Evolutionary conservation across 2,113 vertebrate genomes (phyloP).

Genomic region (Peromyscus polionotus): DNA sequence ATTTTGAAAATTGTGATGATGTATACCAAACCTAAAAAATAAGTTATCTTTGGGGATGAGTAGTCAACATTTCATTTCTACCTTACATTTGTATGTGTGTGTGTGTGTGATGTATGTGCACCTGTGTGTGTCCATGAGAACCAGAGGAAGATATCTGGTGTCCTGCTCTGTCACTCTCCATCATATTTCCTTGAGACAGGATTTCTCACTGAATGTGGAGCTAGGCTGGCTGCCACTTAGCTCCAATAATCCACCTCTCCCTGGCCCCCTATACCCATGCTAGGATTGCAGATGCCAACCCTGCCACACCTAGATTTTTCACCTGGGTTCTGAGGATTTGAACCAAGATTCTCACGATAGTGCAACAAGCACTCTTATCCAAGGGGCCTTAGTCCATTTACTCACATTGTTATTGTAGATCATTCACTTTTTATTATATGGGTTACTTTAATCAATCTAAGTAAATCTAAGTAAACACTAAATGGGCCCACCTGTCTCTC

Average conservation of each 20-base stretch:
- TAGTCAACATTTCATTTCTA: background rate
- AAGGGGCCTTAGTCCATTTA: too few species aligned
- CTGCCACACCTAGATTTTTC: background rate
- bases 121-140: background rate
- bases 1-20: too few species aligned
- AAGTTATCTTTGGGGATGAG: too few species aligned
- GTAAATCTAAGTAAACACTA: background rate
- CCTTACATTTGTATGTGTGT: background rate
- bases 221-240: background rate
- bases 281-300: background rate
- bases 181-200: background rate
- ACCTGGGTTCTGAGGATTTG: background rate
- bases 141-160: background rate
- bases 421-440: background rate
- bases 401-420: background rate
- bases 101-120: background rate
- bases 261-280: background rate
- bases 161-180: background rate
- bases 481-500: background rate
- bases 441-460: background rate
- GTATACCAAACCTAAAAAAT: too few species aligned
- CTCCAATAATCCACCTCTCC: background rate
- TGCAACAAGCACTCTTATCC: background rate
- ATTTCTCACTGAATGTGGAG: background rate
- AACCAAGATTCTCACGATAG: background rate